These are phyloP conservation scores for Hybognathus amarus DNA, from an alignment of 2,797 vertebrate species.

Conservation along the genomic window DNA sequence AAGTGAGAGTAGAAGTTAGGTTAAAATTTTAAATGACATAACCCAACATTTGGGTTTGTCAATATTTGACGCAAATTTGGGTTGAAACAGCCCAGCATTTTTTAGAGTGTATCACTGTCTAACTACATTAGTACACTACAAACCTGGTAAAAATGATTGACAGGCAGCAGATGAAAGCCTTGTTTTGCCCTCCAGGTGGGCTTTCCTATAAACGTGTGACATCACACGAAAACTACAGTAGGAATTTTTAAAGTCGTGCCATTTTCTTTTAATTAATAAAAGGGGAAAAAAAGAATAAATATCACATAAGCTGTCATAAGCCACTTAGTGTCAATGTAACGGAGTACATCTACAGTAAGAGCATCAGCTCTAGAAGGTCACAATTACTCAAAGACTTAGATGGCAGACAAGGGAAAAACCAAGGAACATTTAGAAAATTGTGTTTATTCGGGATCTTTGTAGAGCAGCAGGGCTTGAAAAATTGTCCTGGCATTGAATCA, in stretches of 20 bases:
- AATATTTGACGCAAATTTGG: too few species aligned
- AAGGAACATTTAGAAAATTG: not conserved
- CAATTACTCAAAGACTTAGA: not conserved
- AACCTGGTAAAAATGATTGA: too few species aligned
- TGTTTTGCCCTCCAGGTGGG: too few species aligned
- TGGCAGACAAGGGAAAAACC: not conserved
- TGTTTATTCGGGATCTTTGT: not conserved
- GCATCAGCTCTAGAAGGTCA: constrained; percentile 1
- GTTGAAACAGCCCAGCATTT: too few species aligned
- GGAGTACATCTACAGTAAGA: not conserved
- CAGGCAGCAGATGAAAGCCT: too few species aligned
- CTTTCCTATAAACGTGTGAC: too few species aligned
- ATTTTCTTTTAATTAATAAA: constrained; percentile 7
- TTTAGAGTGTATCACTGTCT: too few species aligned
- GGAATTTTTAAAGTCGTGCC: not conserved
- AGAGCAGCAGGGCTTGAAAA: not conserved
- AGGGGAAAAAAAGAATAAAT: not conserved
- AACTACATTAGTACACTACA: too few species aligned
- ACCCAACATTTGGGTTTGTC: too few species aligned
- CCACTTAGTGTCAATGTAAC: not conserved
- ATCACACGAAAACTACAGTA: too few species aligned
- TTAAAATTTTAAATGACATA: too few species aligned
- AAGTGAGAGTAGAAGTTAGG: too few species aligned
- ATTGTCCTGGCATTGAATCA: not conserved
- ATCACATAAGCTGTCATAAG: not conserved